Evolutionary conservation across 35 echinoderm and acorn worm species (phyloP), one percentile per base, ranked within the genome.

Genomic region (Amphiura filiformis): DNA sequence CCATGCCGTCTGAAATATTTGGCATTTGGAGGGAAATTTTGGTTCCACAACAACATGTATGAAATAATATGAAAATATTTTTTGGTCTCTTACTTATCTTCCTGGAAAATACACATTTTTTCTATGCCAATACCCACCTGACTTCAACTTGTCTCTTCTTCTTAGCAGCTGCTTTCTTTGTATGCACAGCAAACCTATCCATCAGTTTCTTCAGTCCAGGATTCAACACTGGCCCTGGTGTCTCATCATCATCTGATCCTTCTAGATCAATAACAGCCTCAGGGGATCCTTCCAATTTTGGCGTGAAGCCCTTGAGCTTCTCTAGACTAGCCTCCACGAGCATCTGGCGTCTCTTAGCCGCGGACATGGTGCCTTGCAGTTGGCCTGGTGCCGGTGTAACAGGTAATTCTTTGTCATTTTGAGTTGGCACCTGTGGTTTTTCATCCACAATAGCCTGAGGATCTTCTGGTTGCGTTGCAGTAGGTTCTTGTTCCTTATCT

Each of bases 121-220:
- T n/a, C n/a, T n/a, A n/a, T n/a, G n/a, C n/a, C n/a, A n/a, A n/a
- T 28, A 83, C 90, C 84, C 89, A 99, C 96, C 88, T 94, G 36
- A 99, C 31, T 92, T 94, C 87, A 15, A 95, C 96, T 32, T 99
- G 89, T 38, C 91, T 84, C 17, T 79, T 86, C 31, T 64, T 86
- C 44, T 81, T 94, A 12, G 49, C 39, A 22, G 78, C 82, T 56
- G 81, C 81, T 36, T 94, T 94, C 28, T 47, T 88, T 1, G 90
- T 89, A 47, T 99, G 96, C 77, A 87, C 88, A 14, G 80, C 84
- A 92, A 99, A 99, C 35, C 96, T 65, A 56, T 94, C 37, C 93
- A 93, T 99, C 77, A 99, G 38, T 26, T 89, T 87, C 36, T 81
- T 37, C 4, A 99, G 35, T 14, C 96, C 96, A 44, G 79, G 82